phyloP scores from a whole-genome alignment of 2,113 vertebrate genomes.

The Lota lota region DNA sequence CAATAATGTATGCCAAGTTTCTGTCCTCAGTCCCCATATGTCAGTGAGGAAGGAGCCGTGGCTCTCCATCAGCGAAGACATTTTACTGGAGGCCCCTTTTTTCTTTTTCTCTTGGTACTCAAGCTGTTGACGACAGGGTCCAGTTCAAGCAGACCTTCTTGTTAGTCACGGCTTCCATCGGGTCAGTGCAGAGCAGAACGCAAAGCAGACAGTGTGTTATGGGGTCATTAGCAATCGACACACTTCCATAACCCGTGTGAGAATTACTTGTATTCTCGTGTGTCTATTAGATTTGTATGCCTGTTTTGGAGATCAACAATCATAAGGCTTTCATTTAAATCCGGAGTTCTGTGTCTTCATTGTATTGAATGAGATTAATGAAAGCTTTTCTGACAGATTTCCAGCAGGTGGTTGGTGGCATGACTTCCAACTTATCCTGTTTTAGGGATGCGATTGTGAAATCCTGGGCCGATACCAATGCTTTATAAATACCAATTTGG shows the following conservation, averaged over 20 bases:
- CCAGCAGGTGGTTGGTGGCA: too few species aligned
- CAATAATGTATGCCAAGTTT: neutral
- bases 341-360: too few species aligned
- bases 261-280: constrained; percentile 46
- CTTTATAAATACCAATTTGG: too few species aligned
- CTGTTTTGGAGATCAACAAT: constrained; percentile 1
- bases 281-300: constrained; percentile 15
- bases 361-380: too few species aligned
- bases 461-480: too few species aligned
- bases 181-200: constrained; percentile 22
- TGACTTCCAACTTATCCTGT: too few species aligned
- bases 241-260: constrained; percentile 28
- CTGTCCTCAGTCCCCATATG: neutral
- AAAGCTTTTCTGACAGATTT: too few species aligned
- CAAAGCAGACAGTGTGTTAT: constrained; percentile 25
- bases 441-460: too few species aligned
- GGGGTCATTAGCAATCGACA: constrained; percentile 30
- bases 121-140: constrained; percentile 39
- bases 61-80: constrained; percentile 12
- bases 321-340: too few species aligned
- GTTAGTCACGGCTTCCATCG: constrained; percentile 43
- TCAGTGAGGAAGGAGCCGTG: neutral
- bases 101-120: constrained; percentile 16
- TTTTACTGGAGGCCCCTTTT: constrained; percentile 20
- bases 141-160: constrained; percentile 27